These are phyloP conservation scores for Gymnodraco acuticeps DNA, from an alignment of 2,797 vertebrate genomes.

Conservation along the genomic window DNA sequence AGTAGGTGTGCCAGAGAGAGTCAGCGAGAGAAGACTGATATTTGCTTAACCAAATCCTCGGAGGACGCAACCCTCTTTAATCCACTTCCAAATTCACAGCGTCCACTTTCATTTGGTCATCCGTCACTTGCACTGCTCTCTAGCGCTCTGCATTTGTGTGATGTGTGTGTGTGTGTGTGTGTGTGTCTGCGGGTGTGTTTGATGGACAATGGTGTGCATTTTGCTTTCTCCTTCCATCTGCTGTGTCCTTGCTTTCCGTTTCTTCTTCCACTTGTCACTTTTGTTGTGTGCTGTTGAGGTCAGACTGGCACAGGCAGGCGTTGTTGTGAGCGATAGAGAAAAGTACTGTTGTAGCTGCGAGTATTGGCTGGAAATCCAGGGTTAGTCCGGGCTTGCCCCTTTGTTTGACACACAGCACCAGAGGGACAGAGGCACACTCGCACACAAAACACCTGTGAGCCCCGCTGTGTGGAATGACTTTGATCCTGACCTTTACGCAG, in stretches of 20 bases:
- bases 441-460: slow-evolving; percentile 46
- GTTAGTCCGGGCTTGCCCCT: slow-evolving; percentile 54
- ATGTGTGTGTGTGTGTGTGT: neutral
- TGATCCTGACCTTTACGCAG: slow-evolving; percentile 2
- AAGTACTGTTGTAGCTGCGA: slow-evolving; percentile 38
- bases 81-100: slow-evolving; percentile 74
- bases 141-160: slow-evolving; percentile 17
- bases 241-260: slow-evolving; percentile 41
- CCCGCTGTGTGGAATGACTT: slow-evolving; percentile 11
- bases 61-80: slow-evolving; percentile 70
- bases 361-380: slow-evolving; percentile 43
- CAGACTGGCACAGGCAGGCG: slow-evolving; percentile 62
- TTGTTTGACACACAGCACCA: slow-evolving; percentile 58
- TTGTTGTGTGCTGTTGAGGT: slow-evolving; percentile 62
- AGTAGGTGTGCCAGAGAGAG: slow-evolving; percentile 68
- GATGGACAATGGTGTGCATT: slow-evolving; percentile 51
- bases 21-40: slow-evolving; percentile 66
- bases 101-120: slow-evolving; percentile 69
- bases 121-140: slow-evolving; percentile 54
- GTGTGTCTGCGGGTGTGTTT: slow-evolving; percentile 5
- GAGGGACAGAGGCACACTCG: slow-evolving; percentile 14
- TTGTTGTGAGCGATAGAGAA: slow-evolving; percentile 40
- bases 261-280: slow-evolving; percentile 56
- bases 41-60: slow-evolving; percentile 80
- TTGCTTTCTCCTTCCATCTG: slow-evolving; percentile 46